Conservation (phyloP, 2,888 invertebrate species). For the Stictocephala bisonia region DNA sequence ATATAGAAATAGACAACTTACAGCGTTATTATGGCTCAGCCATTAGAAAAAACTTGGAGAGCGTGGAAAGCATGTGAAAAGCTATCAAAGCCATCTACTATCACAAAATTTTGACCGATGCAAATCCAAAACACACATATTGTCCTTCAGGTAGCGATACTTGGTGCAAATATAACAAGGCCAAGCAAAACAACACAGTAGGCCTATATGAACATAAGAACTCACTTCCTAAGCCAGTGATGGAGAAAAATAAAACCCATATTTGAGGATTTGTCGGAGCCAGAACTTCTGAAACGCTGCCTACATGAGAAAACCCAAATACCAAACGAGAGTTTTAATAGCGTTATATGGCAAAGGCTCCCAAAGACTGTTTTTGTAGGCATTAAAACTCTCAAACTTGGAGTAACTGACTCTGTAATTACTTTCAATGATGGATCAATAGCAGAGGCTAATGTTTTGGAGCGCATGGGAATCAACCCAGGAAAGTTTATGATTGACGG, state of each 20-base stretch:
- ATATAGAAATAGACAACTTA: background rate
- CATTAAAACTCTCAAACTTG: background rate
- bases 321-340: slow-evolving; percentile 1
- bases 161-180: background rate
- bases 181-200: background rate
- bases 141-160: background rate
- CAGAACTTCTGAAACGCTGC: no score
- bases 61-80: background rate
- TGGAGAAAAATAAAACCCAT: background rate
- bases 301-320: no score
- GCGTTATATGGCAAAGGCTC: background rate
- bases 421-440: background rate
- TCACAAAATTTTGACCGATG: background rate
- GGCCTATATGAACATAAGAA: slow-evolving; percentile 3
- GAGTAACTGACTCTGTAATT: background rate
- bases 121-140: background rate
- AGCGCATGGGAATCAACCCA: background rate
- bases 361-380: background rate
- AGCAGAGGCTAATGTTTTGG: background rate
- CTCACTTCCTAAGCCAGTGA: background rate
- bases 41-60: background rate
- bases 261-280: no score
- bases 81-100: background rate
- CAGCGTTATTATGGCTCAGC: background rate
- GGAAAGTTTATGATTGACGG: background rate